A percentile compares a stretch with the other conserved stretches of the same genome.
phyloP scores from a whole-genome alignment of 2,888 invertebrate genomes.

The Lottia scabra region DNA sequence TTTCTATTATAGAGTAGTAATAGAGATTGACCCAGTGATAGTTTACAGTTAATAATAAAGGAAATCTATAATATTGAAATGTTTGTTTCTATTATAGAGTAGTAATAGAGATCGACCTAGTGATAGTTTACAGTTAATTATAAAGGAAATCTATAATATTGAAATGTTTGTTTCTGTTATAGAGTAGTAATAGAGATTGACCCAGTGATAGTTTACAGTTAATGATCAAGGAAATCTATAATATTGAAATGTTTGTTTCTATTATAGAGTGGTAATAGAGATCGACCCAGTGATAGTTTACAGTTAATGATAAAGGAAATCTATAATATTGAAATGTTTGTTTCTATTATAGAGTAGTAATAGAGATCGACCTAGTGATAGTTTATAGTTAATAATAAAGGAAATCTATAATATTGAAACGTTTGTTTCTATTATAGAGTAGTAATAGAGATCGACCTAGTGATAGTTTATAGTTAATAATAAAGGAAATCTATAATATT shows the following conservation, averaged over 20 bases:
- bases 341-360: conserved; percentile 64
- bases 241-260: not conserved
- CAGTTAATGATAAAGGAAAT: conserved; percentile 67
- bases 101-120: conserved; percentile 68
- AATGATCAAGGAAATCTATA: conserved; percentile 50
- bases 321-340: too few relatives aligned
- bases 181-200: conserved; percentile 69
- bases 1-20: conserved; percentile 64
- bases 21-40: conserved; percentile 68
- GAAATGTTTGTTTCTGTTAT: conserved; percentile 24
- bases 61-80: too few relatives aligned
- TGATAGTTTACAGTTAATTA: conserved; percentile 70
- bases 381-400: conserved; percentile 70
- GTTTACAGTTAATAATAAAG: conserved; percentile 70
- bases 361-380: conserved; percentile 68
- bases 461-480: conserved; percentile 70
- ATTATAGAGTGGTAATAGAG: conserved; percentile 67
- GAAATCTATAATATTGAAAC: too few relatives aligned
- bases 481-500: too few relatives aligned
- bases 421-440: conserved; percentile 55
- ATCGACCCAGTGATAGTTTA: conserved; percentile 69
- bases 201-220: conserved; percentile 70
- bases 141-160: too few relatives aligned
- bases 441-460: conserved; percentile 68
- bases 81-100: conserved; percentile 55